A percentile compares a stretch with the other conserved stretches of the same genome.
Conservation (phyloP, 1,140 invertebrate species). For the Argopecten irradians region DNA sequence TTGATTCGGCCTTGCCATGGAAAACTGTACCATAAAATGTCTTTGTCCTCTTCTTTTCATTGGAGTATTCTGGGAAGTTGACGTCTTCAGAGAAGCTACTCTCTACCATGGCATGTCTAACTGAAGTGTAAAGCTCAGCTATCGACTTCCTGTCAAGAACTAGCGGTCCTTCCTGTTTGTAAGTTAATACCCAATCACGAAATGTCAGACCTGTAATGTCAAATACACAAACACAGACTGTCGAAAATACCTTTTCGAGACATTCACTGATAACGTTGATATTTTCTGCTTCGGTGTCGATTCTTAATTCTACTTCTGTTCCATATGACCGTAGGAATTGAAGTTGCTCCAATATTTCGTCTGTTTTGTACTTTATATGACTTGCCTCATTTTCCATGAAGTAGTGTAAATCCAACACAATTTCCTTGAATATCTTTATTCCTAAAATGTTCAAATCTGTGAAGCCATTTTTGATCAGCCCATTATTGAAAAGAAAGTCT, state of each 20-base stretch:
- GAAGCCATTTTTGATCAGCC: not conserved
- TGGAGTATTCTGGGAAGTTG: not conserved
- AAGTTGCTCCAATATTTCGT: not conserved
- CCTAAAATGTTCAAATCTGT: not conserved
- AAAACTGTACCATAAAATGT: not conserved
- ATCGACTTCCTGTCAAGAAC: not conserved
- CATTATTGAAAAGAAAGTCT: not conserved
- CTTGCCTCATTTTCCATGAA: not conserved
- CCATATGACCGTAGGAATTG: not conserved
- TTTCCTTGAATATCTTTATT: not conserved
- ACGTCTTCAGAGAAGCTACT: not conserved
- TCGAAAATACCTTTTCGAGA: not conserved
- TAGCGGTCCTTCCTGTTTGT: not conserved
- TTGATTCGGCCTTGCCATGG: not conserved
- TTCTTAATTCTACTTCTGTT: not conserved
- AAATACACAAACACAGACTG: not conserved
- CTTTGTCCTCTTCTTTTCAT: not conserved
- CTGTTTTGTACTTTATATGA: not conserved
- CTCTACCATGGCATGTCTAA: not conserved
- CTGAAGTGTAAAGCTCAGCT: not conserved
- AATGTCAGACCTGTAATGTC: not conserved
- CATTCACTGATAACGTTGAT: not conserved
- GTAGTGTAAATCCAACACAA: not conserved
- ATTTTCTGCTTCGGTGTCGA: not conserved
- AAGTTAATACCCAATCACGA: not conserved